Percentiles rank a stretch among this genome's conserved stretches.
Evolutionary conservation across 2,888 invertebrate genomes (phyloP).

Genomic region (Lobophora halterata): DNA sequence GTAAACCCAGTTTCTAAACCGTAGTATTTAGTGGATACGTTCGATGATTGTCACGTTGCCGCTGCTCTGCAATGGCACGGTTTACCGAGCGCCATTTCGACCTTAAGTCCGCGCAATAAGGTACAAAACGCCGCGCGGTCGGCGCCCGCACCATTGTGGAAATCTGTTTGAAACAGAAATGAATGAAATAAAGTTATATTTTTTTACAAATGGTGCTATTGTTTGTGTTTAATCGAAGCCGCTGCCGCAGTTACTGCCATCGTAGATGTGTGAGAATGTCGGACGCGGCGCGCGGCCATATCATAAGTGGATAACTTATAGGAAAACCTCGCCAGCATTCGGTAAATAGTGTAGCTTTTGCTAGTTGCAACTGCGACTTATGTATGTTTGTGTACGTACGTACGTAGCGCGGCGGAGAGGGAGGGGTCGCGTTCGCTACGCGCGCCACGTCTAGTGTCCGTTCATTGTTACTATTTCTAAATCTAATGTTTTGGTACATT

Average conservation of each 20-base stretch:
- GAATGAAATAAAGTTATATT: conserved; percentile 61
- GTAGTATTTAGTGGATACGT: conserved; percentile 37
- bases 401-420: too few relatives aligned
- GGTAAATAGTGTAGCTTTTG: conserved; percentile 66
- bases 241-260: conserved; percentile 67
- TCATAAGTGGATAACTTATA: conserved; percentile 45
- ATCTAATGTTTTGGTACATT: conserved; percentile 72
- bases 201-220: conserved; percentile 80
- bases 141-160: conserved; percentile 34
- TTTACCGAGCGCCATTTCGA: conserved; percentile 25
- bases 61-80: conserved; percentile 39
- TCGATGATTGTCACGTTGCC: conserved; percentile 37
- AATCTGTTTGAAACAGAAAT: conserved; percentile 50
- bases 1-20: conserved; percentile 45
- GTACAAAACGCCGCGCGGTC: conserved; percentile 16
- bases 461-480: conserved; percentile 56
- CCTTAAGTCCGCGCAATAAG: conserved; percentile 6
- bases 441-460: conserved; percentile 19
- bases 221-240: conserved; percentile 73
- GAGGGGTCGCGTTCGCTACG: conserved; percentile 5
- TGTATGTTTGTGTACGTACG: too few relatives aligned
- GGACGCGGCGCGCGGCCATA: conserved; percentile 45
- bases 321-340: conserved; percentile 38
- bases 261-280: conserved; percentile 40
- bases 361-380: conserved; percentile 48